Evolutionary conservation across 2,888 invertebrate genomes (phyloP).

Genomic region (Dasypolia templi): DNA sequence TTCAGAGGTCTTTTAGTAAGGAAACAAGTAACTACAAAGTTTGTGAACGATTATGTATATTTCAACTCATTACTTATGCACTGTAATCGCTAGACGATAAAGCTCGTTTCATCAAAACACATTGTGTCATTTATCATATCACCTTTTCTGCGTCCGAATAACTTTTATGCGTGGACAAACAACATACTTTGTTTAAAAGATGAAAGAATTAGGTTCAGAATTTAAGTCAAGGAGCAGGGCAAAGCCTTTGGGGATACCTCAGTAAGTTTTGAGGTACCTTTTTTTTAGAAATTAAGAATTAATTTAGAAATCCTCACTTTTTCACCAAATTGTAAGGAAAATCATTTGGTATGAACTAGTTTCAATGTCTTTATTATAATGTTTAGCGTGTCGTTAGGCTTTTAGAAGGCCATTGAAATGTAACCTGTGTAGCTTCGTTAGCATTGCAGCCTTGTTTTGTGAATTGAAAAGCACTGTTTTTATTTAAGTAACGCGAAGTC

Average conservation of each 20-base stretch:
- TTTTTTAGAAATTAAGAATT: no score
- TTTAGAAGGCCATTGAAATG: constrained; percentile 29
- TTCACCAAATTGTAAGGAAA: constrained; percentile 2
- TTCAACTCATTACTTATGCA: constrained; percentile 3
- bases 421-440: constrained; percentile 18
- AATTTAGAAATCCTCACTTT: constrained; percentile 1
- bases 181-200: not conserved
- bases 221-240: not conserved
- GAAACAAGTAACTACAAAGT: constrained; percentile 1
- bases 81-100: not conserved
- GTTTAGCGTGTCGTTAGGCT: constrained; percentile 7
- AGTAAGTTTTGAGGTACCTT: no score
- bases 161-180: not conserved
- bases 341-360: constrained; percentile 6
- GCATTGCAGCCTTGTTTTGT: constrained; percentile 2
- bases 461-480: constrained; percentile 12
- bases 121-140: not conserved
- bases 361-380: not conserved
- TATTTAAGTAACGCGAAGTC: not conserved
- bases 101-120: not conserved
- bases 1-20: constrained; percentile 7
- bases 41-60: constrained; percentile 6
- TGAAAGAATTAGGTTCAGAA: not conserved
- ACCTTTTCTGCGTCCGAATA: not conserved
- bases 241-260: constrained; percentile 12